A percentile compares a stretch with the other conserved stretches of the same genome.
These are phyloP conservation scores for Enteromius anoplus DNA, from an alignment of 2,797 vertebrate species.

Conservation along the genomic window DNA sequence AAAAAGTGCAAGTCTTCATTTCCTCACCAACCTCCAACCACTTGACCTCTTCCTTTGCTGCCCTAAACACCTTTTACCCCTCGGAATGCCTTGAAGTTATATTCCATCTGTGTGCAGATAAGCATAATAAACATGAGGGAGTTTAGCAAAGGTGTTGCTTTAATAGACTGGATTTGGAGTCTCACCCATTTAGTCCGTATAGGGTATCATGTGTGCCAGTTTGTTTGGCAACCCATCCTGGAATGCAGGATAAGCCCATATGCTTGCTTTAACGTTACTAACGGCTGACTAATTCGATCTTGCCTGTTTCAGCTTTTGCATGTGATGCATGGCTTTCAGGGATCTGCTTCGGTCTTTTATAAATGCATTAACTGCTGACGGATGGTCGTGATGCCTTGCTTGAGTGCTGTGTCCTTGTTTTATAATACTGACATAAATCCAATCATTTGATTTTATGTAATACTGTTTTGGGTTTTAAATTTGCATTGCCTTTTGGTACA, in stretches of 20 bases:
- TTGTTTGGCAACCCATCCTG: constrained; percentile 20
- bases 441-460: background rate
- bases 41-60: constrained; percentile 23
- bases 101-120: constrained; percentile 6
- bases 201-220: background rate
- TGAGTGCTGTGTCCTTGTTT: constrained; percentile 30
- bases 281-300: constrained; percentile 35
- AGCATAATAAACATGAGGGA: constrained; percentile 26
- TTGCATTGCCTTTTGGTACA: background rate
- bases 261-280: constrained; percentile 16
- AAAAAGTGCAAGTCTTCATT: constrained; percentile 52
- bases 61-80: constrained; percentile 23
- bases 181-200: background rate
- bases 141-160: constrained; percentile 22
- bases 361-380: constrained; percentile 36
- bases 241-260: constrained; percentile 16
- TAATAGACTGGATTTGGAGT: constrained; percentile 4
- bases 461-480: background rate
- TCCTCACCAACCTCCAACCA: constrained; percentile 46
- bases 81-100: constrained; percentile 4
- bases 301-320: constrained; percentile 65
- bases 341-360: constrained; percentile 53
- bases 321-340: constrained; percentile 68
- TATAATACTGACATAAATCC: constrained; percentile 13
- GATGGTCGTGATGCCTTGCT: constrained; percentile 29